These are phyloP conservation scores for Amiota communis DNA, from an alignment of 2,888 invertebrate species.

Conservation along the genomic window DNA sequence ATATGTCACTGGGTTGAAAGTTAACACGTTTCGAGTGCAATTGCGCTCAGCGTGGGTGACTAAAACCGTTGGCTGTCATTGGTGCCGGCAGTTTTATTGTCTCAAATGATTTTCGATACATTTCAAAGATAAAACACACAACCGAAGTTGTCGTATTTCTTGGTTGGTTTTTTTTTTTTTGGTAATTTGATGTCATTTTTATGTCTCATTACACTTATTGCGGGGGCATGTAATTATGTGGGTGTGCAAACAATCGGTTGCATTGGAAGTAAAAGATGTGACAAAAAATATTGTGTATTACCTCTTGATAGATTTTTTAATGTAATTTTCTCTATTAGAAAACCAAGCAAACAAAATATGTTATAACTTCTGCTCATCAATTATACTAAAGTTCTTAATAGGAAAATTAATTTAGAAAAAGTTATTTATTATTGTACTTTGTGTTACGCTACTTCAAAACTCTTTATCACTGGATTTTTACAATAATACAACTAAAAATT, in stretches of 20 bases:
- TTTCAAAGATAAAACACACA: background rate
- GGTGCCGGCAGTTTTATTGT: slow-evolving; percentile 34
- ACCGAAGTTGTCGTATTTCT: background rate
- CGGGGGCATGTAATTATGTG: slow-evolving; percentile 2
- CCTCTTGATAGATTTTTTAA: no score
- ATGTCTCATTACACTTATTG: background rate
- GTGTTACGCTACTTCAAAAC: no score
- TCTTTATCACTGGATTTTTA: no score
- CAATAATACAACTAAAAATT: no score
- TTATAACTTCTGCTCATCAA: no score
- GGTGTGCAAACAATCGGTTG: background rate
- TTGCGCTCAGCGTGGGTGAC: slow-evolving; percentile 43
- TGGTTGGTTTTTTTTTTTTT: background rate
- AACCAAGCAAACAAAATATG: no score
- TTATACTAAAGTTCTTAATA: no score
- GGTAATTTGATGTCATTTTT: background rate
- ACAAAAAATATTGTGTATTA: no score
- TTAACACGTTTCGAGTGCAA: background rate
- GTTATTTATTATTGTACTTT: no score
- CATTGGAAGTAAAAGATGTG: no score
- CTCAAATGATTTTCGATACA: slow-evolving; percentile 11
- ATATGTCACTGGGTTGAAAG: slow-evolving; percentile 61
- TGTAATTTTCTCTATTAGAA: no score
- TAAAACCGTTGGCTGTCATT: slow-evolving; percentile 16
- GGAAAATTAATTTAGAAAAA: no score